Evolutionary conservation across 2,797 vertebrate species (phyloP).

Genomic region (Antrozous pallidus): DNA sequence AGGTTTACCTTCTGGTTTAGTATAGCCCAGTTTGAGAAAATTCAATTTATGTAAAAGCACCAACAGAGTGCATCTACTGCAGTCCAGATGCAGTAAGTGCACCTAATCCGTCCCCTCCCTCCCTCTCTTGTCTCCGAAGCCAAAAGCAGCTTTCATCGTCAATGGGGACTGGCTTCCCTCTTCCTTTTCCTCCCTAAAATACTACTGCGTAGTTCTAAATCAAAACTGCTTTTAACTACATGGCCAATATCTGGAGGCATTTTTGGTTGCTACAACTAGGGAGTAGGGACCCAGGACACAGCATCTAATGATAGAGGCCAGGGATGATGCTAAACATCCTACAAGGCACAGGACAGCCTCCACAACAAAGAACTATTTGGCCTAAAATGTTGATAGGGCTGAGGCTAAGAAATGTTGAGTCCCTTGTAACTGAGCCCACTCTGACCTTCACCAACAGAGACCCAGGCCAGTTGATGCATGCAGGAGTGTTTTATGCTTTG

Average conservation of each 20-base stretch:
- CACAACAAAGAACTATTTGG: background rate
- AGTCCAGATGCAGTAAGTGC: background rate
- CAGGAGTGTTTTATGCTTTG: background rate
- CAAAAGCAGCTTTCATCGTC: background rate
- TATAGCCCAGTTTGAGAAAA: background rate
- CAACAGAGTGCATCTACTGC: background rate
- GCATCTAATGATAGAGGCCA: background rate
- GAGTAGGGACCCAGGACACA: background rate
- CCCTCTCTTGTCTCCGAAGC: background rate
- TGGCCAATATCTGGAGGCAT: background rate
- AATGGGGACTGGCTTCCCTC: background rate
- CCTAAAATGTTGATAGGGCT: background rate
- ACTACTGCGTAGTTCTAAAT: background rate
- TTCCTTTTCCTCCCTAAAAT: background rate
- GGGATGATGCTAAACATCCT: background rate
- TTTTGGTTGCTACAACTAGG: background rate
- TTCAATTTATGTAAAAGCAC: background rate
- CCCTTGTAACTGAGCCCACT: background rate
- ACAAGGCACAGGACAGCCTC: too few species aligned
- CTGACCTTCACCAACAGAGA: background rate
- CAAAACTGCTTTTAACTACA: background rate
- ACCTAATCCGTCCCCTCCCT: background rate
- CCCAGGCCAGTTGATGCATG: background rate
- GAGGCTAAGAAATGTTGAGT: background rate
- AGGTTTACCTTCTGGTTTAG: background rate